Conservation (phyloP, 92 coral and sea anemone genomes). For the Porites rus region DNA sequence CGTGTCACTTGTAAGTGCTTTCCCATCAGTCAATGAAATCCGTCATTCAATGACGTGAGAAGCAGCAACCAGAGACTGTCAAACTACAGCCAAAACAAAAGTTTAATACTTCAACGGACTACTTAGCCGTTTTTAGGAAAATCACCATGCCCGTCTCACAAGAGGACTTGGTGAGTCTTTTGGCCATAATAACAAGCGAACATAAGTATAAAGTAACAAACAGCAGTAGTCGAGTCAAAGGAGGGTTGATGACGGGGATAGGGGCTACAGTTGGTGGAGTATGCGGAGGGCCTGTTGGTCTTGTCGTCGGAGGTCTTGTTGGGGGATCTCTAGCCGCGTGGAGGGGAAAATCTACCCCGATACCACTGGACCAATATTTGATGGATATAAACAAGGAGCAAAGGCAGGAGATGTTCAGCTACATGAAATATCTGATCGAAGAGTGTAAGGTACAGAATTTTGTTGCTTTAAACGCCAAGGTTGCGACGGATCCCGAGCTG, state of each 20-base stretch:
- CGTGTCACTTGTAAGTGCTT: too few species aligned
- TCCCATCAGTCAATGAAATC: too few species aligned
- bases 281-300: slow-evolving; percentile 87
- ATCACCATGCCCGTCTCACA: slow-evolving; percentile 66
- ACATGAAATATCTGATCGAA: slow-evolving; percentile 85
- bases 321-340: slow-evolving; percentile 90
- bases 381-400: slow-evolving; percentile 82
- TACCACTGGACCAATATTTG: slow-evolving; percentile 74
- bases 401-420: slow-evolving; percentile 67
- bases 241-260: slow-evolving; percentile 71
- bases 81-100: too few species aligned
- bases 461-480: slow-evolving; percentile 85
- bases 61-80: too few species aligned
- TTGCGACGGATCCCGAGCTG: slow-evolving; percentile 78
- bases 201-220: slow-evolving; percentile 54
- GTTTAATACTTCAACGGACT: too few species aligned
- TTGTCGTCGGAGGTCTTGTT: slow-evolving; percentile 77
- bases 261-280: slow-evolving; percentile 91
- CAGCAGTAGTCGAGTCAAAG: slow-evolving; percentile 62
- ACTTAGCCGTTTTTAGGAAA: not conserved
- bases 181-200: slow-evolving; percentile 81
- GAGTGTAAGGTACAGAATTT: slow-evolving; percentile 75
- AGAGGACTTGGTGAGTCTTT: slow-evolving; percentile 77
- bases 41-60: too few species aligned
- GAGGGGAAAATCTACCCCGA: slow-evolving; percentile 63